Evolutionary conservation across 2,113 vertebrate genomes (phyloP).

Genomic region (Microcebus ravelobensis): DNA sequence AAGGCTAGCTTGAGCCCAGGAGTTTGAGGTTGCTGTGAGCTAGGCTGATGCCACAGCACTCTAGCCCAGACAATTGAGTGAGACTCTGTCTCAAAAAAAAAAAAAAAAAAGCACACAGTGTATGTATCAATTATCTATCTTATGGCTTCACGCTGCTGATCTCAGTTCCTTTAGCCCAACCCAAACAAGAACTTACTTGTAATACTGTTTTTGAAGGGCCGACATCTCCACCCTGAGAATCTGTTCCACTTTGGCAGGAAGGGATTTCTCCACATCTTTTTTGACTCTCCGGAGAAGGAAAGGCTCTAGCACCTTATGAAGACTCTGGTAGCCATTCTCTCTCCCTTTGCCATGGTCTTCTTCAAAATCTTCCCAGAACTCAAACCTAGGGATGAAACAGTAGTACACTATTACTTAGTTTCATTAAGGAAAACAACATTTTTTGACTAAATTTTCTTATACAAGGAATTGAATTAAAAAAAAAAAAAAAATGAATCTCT

Average conservation of each 20-base stretch:
- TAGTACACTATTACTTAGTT: background rate
- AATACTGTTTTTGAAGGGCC: constrained; percentile 98
- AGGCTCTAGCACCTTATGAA: constrained; percentile 98
- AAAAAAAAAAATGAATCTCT: background rate
- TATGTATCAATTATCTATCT: background rate
- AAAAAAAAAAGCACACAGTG: background rate
- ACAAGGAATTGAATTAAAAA: background rate
- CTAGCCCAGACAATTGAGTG: no score
- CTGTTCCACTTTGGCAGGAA: constrained; percentile 99
- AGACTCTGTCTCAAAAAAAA: no score
- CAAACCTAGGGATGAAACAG: constrained; percentile 87
- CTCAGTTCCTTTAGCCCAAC: background rate
- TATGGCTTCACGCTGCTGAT: background rate
- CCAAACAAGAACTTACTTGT: constrained; percentile 89
- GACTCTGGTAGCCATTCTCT: constrained; percentile 98
- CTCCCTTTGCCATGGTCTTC: constrained; percentile 96
- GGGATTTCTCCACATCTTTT: constrained; percentile 98
- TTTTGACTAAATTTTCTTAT: background rate
- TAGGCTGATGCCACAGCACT: no score
- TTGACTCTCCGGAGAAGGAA: constrained; percentile 98
- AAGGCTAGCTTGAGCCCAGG: no score
- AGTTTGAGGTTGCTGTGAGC: no score
- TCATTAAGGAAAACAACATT: background rate
- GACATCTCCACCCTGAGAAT: constrained; percentile 98
- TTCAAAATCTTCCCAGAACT: constrained; percentile 99